phyloP scores from a whole-genome alignment of 1,140 invertebrate species.

The Proctacanthus coquilletti region DNA sequence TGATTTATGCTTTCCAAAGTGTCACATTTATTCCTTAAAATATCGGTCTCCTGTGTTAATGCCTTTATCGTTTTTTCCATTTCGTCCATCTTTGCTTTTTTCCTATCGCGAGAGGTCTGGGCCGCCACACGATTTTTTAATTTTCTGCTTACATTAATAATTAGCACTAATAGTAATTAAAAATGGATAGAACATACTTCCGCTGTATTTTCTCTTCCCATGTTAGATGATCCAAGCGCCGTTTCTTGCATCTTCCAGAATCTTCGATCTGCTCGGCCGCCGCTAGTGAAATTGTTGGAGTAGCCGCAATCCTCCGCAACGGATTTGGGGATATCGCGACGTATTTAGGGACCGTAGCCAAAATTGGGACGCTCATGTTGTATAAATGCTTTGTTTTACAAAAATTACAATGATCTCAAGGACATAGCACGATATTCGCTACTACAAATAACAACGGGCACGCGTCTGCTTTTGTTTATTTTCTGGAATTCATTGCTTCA shows the following conservation, averaged over 20 bases:
- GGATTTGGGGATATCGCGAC: constrained; percentile 23
- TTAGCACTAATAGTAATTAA: neutral
- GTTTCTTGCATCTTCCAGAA: constrained; percentile 40
- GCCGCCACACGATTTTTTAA: constrained; percentile 93
- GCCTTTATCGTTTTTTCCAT: constrained; percentile 57
- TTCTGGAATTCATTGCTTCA: too few relatives aligned
- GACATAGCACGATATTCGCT: too few relatives aligned
- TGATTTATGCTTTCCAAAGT: constrained; percentile 49
- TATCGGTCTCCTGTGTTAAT: constrained; percentile 46
- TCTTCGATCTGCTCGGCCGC: constrained; percentile 9
- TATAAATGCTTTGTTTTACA: too few relatives aligned
- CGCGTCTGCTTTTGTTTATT: too few relatives aligned
- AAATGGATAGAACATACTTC: constrained; percentile 43
- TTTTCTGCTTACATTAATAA: constrained; percentile 47
- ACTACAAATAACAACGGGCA: too few relatives aligned
- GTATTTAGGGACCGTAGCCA: constrained; percentile 35
- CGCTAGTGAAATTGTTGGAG: constrained; percentile 27
- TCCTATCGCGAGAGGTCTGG: constrained; percentile 93
- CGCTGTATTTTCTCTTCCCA: constrained; percentile 71
- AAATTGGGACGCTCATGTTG: constrained; percentile 35
- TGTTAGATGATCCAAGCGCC: constrained; percentile 57
- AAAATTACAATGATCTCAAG: too few relatives aligned
- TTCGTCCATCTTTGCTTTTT: constrained; percentile 81
- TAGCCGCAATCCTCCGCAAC: constrained; percentile 35
- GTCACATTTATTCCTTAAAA: constrained; percentile 45